Conservation (phyloP, 2,113 vertebrate species). For the Regulus satrapa region DNA sequence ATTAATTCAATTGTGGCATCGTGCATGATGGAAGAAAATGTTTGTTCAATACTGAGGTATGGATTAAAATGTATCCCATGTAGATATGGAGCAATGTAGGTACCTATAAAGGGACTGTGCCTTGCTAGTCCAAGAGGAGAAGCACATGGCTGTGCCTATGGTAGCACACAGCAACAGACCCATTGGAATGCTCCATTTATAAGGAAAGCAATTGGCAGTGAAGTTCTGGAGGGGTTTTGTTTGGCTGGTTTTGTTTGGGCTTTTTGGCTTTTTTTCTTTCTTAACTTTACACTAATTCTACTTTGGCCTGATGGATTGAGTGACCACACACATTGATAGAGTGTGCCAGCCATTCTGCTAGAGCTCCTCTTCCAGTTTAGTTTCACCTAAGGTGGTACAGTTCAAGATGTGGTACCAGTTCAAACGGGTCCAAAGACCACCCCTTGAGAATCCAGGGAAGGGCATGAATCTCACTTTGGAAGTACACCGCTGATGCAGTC, state of each 20-base stretch:
- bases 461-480: not conserved
- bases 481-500: not conserved
- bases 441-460: not conserved
- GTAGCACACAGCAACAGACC: not conserved
- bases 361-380: not conserved
- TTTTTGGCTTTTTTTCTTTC: not conserved
- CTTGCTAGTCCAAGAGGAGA: not conserved
- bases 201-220: not conserved
- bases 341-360: not conserved
- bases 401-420: too few species aligned
- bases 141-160: not conserved
- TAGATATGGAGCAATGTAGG: not conserved
- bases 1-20: not conserved
- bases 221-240: not conserved
- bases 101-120: not conserved
- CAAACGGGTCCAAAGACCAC: not conserved
- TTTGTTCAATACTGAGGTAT: not conserved
- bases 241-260: not conserved
- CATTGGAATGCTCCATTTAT: not conserved
- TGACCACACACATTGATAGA: not conserved
- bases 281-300: not conserved
- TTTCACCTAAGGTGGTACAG: not conserved
- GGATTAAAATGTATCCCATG: not conserved
- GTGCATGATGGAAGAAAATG: not conserved
- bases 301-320: not conserved